Evolutionary conservation across 2,113 vertebrate species (phyloP), one percentile per base, ranked within the genome.

Genomic region (Leptocoma aspasia): DNA sequence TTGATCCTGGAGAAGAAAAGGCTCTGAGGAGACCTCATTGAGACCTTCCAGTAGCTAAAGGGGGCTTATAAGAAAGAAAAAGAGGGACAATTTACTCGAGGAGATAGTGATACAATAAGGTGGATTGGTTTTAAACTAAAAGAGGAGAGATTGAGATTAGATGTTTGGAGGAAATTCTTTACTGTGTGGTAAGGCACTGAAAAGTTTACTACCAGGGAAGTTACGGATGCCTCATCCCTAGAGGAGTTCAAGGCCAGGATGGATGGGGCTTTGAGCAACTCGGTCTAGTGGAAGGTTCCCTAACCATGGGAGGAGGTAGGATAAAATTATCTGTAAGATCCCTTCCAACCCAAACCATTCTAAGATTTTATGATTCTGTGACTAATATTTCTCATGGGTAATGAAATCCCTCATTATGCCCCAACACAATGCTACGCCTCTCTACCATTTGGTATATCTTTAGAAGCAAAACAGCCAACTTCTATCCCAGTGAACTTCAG

Each of bases 61-160:
- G 18, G 3, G 47, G 17, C 22, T 69, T 54, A 54, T 35, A 61
- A 77, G 18, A 53, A 60, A 68, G 61, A 35, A 31, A 6, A 10
- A 59, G 13, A 49, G 35, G 8, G 27, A 37, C 12, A 28, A 49
- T 90, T 61, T 69, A 54, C 35, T 42, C 26, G 41, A 83, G 41
- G 17, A 37, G 15, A 42, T 5, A 54, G 26, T 31, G 30, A 42
- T 49, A 35, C 0, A 0, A 27, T 7, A 35, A 33, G 10, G 7
- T 41, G 24, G 41, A 21, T 13, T 69, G 30, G 26, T 56, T 82
- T 68, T n/a, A 49, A 54, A 49, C 35, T 49, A 27, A 56, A 41
- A 49, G 26, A 76, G 26, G 14, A 54, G 63, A 42, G 35, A 56
- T 4, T 54, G 42, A 69, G 35, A 37, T 35, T 27, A 69, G 8